Evolutionary conservation across 2,113 vertebrate species (phyloP).

Genomic region (Phocoena sinus): DNA sequence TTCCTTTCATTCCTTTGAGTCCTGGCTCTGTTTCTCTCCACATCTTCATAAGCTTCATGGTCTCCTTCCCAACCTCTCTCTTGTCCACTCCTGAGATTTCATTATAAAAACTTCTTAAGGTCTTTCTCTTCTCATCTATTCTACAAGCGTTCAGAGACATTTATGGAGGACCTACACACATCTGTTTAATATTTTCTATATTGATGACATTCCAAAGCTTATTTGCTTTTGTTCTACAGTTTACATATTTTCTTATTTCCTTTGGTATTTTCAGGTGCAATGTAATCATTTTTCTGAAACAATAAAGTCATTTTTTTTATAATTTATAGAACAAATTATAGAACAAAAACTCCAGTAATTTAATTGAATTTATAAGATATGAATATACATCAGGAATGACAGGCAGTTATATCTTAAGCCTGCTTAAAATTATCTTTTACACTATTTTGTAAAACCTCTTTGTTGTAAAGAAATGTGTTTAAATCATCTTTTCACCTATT

Average conservation of each 20-base stretch:
- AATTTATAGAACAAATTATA: background rate
- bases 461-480: background rate
- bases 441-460: background rate
- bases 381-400: background rate
- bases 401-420: accelerated
- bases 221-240: background rate
- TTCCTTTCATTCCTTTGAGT: background rate
- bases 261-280: background rate
- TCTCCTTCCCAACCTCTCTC: background rate
- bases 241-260: background rate
- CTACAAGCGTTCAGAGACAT: background rate
- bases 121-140: background rate
- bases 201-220: background rate
- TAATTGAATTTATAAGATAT: background rate
- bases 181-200: background rate
- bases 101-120: background rate
- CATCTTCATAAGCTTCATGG: background rate
- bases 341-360: background rate
- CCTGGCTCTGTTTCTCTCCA: background rate
- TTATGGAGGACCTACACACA: background rate
- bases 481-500: background rate
- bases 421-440: background rate
- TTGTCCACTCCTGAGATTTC: background rate
- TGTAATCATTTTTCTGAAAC: background rate
- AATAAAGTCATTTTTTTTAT: background rate